These are phyloP conservation scores for Eulithis prunata DNA, from an alignment of 2,888 invertebrate genomes.

Conservation along the genomic window DNA sequence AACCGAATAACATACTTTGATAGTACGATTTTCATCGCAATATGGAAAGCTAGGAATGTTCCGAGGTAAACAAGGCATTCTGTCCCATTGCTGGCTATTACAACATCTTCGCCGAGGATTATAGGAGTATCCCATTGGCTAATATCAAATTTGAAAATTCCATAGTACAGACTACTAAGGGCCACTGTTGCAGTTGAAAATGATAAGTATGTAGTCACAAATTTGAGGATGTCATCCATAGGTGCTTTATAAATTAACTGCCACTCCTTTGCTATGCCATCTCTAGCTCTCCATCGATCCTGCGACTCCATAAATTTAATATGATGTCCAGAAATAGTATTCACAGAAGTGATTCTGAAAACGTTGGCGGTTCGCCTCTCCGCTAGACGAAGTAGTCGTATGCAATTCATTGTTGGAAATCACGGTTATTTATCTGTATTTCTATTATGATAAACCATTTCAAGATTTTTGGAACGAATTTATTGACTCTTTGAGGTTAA, in stretches of 20 bases:
- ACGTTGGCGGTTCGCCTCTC: constrained; percentile 46
- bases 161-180: constrained; percentile 60
- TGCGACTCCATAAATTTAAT: constrained; percentile 67
- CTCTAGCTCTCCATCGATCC: constrained; percentile 65
- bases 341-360: constrained; percentile 49
- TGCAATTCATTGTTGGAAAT: constrained; percentile 56
- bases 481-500: no score
- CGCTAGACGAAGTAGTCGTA: constrained; percentile 52
- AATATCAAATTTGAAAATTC: constrained; percentile 58
- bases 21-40: constrained; percentile 64
- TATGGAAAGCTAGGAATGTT: constrained; percentile 65
- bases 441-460: not conserved
- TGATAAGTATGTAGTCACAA: constrained; percentile 62
- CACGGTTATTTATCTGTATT: not conserved
- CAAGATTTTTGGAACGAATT: no score
- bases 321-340: constrained; percentile 60
- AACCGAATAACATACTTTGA: constrained; percentile 73
- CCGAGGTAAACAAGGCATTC: constrained; percentile 69
- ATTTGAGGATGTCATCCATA: constrained; percentile 66
- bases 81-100: constrained; percentile 67
- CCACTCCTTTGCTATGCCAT: constrained; percentile 65
- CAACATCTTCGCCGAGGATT: constrained; percentile 61
- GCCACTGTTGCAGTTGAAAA: constrained; percentile 59
- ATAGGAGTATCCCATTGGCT: constrained; percentile 63
- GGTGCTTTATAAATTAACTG: constrained; percentile 77